Evolutionary conservation across 2,797 vertebrate species (phyloP).

Genomic region (Rhinella marina): DNA sequence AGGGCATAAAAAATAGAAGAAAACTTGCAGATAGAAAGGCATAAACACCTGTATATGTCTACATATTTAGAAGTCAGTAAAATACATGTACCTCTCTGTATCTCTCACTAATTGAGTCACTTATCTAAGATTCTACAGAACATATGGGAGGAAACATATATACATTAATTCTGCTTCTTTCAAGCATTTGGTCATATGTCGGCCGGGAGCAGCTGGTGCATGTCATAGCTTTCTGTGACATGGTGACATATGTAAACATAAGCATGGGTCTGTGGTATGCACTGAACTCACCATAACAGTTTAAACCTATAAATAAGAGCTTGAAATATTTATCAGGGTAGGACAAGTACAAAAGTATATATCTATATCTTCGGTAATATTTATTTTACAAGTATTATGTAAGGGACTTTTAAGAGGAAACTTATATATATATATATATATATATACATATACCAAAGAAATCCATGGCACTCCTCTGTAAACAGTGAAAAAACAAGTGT

Average conservation of each 20-base stretch:
- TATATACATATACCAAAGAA: too few species aligned
- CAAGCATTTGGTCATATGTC: neutral
- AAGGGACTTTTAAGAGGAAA: neutral
- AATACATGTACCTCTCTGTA: neutral
- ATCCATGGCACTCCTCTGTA: too few species aligned
- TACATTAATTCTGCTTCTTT: neutral
- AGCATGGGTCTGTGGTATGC: slow-evolving; percentile 15
- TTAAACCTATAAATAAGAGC: slow-evolving; percentile 40
- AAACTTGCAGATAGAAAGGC: neutral
- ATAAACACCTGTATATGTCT: neutral
- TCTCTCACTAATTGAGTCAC: too few species aligned
- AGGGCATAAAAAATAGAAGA: neutral
- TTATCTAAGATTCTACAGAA: neutral
- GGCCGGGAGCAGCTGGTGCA: slow-evolving; percentile 22
- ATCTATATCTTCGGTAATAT: neutral
- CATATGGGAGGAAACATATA: slow-evolving; percentile 15
- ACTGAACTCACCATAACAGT: neutral
- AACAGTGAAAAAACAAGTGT: too few species aligned
- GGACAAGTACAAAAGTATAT: neutral
- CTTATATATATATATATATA: too few species aligned
- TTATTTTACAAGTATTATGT: neutral
- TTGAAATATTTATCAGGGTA: slow-evolving; percentile 22
- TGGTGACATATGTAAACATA: slow-evolving; percentile 42
- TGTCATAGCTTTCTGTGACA: slow-evolving; percentile 25
- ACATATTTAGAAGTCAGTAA: neutral